Evolutionary conservation across 2,888 invertebrate species (phyloP), one percentile per base, ranked within the genome.

Genomic region (Cristatella mucedo): DNA sequence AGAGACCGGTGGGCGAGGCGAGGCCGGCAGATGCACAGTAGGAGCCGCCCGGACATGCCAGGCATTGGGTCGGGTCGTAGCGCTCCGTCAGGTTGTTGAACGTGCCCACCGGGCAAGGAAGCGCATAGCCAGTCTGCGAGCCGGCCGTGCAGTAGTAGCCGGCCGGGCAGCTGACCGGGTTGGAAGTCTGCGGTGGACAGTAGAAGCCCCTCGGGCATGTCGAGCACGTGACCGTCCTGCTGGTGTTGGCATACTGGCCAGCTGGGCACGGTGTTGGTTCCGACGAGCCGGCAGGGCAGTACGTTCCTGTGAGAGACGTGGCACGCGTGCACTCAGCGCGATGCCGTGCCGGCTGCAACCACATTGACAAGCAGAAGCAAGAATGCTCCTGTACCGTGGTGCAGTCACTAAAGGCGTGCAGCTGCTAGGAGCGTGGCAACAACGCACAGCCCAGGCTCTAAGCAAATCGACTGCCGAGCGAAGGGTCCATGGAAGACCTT

Each of bases 11-110:
- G 2, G 59, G 58, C 2, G n/a, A 20, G 13, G 45, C 42, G 19
- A 59, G 49, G 3, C 60, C 62, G 13, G 51, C 47, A 2, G 50
- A 49, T 20, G 50, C 56, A 50, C 62, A 62, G 49, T 57, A 62
- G 37, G 48, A 61, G 58, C 61, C 60, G 13, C 59, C 52, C 9
- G 53, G 47, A 44, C 62, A 62, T 22, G 40, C 41, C 2, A 52
- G n/a, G 42, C 62, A 62, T 32, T 55, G 50, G 1, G 50, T 26
- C 4, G 37, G 31, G 1, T 31, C 40, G 20, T 44, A 42, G 31
- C 53, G 43, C 20, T 53, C 55, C 1, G 59, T 61, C 11, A 52
- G 41, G 41, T 62, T 61, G 49, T 55, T 57, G 45, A 51, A 62
- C 16, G 49, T 59, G 2, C 62, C 62, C 0, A 44, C 45, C 4